These are phyloP conservation scores for Leptoteleia sp. DNA, from an alignment of 1,140 invertebrate genomes.

Conservation along the genomic window DNA sequence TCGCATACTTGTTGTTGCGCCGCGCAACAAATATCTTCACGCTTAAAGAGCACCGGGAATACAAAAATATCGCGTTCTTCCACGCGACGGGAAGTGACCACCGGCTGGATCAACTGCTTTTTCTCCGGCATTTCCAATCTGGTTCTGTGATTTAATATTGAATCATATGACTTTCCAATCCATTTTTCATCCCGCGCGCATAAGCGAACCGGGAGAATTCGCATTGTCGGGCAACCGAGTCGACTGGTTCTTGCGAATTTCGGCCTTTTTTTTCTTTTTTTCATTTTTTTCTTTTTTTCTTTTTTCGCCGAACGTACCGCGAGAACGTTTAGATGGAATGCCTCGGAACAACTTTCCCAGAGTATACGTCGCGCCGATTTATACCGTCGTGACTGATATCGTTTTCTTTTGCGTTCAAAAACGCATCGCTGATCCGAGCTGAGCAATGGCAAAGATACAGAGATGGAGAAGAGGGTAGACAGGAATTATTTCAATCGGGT, in stretches of 20 bases:
- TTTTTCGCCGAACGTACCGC: too few relatives aligned
- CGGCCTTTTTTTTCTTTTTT: conserved; percentile 7
- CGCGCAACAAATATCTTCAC: conserved; percentile 67
- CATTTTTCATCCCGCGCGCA: conserved; percentile 25
- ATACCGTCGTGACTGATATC: too few relatives aligned
- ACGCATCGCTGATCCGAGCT: too few relatives aligned
- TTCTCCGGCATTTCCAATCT: conserved; percentile 40
- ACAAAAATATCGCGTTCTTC: conserved; percentile 63
- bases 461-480: too few relatives aligned
- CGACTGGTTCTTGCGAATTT: conserved; percentile 1
- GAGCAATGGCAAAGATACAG: too few relatives aligned
- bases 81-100: conserved; percentile 60
- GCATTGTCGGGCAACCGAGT: conserved; percentile 13
- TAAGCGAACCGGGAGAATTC: conserved; percentile 29
- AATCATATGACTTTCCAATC: conserved; percentile 62
- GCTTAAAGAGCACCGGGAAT: conserved; percentile 28
- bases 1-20: conserved; percentile 43
- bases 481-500: too few relatives aligned
- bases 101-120: conserved; percentile 42
- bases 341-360: too few relatives aligned
- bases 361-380: too few relatives aligned
- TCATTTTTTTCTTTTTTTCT: too few relatives aligned
- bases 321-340: too few relatives aligned
- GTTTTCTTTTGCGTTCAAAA: too few relatives aligned
- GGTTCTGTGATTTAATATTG: conserved; percentile 59